These are phyloP conservation scores for Ophonus ardosiacus DNA, from an alignment of 2,888 invertebrate genomes.

Conservation along the genomic window DNA sequence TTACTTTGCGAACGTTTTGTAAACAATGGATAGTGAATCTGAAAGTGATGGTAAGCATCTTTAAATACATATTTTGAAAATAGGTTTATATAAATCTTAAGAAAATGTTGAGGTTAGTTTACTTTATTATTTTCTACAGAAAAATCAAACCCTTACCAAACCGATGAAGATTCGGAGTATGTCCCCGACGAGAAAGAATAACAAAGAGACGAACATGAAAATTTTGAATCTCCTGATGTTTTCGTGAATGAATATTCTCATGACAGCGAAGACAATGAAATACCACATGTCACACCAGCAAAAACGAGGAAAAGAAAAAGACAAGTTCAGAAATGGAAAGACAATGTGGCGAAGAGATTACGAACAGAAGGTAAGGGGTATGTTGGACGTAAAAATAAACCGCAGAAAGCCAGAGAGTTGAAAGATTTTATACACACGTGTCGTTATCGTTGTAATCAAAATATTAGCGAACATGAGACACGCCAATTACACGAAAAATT, in stretches of 20 bases:
- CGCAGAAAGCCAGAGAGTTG: neutral
- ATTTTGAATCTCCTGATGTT: neutral
- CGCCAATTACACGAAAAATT: conserved; percentile 19
- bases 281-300: conserved; percentile 41
- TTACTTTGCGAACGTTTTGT: neutral
- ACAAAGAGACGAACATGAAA: neutral
- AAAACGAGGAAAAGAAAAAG: conserved; percentile 41
- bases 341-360: neutral
- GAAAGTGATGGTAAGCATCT: conserved; percentile 5
- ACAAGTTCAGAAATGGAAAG: conserved; percentile 35
- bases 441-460: conserved; percentile 2
- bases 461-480: conserved; percentile 36
- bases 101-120: too few species aligned
- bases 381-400: conserved; percentile 31
- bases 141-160: too few species aligned
- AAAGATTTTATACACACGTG: neutral
- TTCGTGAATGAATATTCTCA: neutral
- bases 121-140: too few species aligned
- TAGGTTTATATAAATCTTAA: neutral
- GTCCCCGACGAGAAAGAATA: neutral
- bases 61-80: conserved; percentile 6
- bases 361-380: conserved; percentile 14
- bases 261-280: neutral
- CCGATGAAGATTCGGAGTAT: conserved; percentile 12
- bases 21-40: neutral